Evolutionary conservation across 2,113 vertebrate genomes (phyloP), one percentile per base, ranked within the genome.

Genomic region (Dasypus novemcinctus): DNA sequence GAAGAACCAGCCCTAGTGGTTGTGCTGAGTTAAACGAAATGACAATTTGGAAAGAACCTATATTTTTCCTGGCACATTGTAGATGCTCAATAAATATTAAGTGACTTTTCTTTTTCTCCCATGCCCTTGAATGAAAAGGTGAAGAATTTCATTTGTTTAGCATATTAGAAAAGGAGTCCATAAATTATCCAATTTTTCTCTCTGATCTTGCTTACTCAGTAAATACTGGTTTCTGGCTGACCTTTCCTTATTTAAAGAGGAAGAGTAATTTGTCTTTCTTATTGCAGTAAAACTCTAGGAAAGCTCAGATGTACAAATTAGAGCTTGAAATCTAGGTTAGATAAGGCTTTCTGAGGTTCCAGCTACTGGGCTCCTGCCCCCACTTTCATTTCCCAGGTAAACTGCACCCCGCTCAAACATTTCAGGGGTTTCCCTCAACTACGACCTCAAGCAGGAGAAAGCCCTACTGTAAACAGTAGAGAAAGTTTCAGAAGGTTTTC

Each of bases 131-230:
- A 36, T 76, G 4, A 76, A 95, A 69, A 88, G 31, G 52, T 66
- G 38, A 75, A 61, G 64, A 74, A 59, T 74, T 29, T 54, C 7
- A 33, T 90, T 80, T 87, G 72, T 80, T 87, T 46, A 64, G 15
- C 21, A 87, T 36, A 36, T 76, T 93, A 79, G 71, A 38, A 91
- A 94, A 96, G 12, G 7, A 93, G 43, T 84, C 33, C 72, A 52
- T 79, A 68, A 90, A 91, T 78, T 87, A 66, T n/a, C 87, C 25
- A 61, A 11, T 18, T 80, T 92, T 94, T 81, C 46, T n/a, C 27
- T 72, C 54, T 95, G 61, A 33, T 76, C 29, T 72, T 95, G 10
- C 80, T 87, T 78, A 20, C 87, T 87, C 57, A 36, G 31, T 85
- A 92, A 92, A 85, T 38, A 11, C 41, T 78, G 14, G 18, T 33